phyloP scores from a whole-genome alignment of 2,797 vertebrate genomes.

The Protonibea diacanthus region DNA sequence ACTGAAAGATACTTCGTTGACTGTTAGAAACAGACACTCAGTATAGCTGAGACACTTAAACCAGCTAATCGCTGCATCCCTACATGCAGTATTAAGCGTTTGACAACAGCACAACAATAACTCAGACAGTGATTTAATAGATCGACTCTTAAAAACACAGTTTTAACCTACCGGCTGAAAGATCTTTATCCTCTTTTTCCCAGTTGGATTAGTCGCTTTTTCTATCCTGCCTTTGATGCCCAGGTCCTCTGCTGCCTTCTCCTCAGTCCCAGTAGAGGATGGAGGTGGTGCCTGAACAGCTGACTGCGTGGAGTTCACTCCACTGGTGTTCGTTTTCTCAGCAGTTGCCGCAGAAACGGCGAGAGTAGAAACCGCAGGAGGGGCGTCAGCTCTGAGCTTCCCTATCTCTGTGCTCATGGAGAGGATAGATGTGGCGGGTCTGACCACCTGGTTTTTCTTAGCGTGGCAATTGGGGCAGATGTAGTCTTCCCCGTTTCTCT shows the following conservation, averaged over 20 bases:
- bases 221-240: constrained; percentile 99
- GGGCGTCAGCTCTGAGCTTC: constrained; percentile 67
- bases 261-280: constrained; percentile 65
- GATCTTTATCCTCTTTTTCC: constrained; percentile 99
- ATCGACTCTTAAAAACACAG: not conserved
- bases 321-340: constrained; percentile 26
- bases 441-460: constrained; percentile 87
- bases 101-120: not conserved
- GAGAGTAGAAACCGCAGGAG: not conserved
- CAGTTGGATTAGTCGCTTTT: constrained; percentile 96
- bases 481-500: constrained; percentile 98
- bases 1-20: too few species aligned
- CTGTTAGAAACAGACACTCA: too few species aligned
- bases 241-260: constrained; percentile 86
- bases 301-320: constrained; percentile 30
- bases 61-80: too few species aligned
- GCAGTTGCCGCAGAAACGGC: not conserved
- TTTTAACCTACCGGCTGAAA: constrained; percentile 97
- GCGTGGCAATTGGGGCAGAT: constrained; percentile 98
- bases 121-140: not conserved
- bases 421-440: constrained; percentile 71
- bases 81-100: not conserved
- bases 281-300: constrained; percentile 16
- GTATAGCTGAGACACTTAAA: too few species aligned
- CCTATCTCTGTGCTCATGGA: constrained; percentile 74